A percentile compares a stretch with the other conserved stretches of the same genome.
Conservation (phyloP, 2,888 invertebrate species). For the Drosophila meridiana region DNA sequence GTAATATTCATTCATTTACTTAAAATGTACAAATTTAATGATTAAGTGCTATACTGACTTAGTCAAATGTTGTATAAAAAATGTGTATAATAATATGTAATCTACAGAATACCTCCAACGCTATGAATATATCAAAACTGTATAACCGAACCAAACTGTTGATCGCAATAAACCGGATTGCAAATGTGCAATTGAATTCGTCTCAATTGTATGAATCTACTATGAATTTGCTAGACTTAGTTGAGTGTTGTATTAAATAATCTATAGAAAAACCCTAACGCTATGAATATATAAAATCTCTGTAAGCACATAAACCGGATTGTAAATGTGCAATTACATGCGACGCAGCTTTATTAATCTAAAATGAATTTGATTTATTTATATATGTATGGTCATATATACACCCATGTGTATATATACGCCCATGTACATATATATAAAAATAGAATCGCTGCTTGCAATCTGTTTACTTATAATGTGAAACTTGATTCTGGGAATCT, state of each 20-base stretch:
- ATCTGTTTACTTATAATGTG: constrained; percentile 23
- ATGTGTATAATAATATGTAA: background rate
- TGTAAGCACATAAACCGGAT: background rate
- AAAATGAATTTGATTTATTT: too few relatives aligned
- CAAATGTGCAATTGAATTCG: background rate
- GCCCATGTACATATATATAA: background rate
- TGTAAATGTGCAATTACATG: background rate
- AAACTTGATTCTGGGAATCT: constrained; percentile 60
- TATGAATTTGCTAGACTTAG: background rate
- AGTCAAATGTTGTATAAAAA: too few relatives aligned
- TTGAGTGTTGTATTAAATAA: too few relatives aligned
- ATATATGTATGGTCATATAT: too few relatives aligned
- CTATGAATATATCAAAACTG: background rate
- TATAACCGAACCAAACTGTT: background rate
- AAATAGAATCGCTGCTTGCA: background rate
- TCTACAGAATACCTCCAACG: background rate
- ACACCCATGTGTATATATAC: background rate
- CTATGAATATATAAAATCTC: too few relatives aligned
- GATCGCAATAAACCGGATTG: background rate
- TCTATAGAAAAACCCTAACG: too few relatives aligned
- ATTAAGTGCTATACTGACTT: too few relatives aligned
- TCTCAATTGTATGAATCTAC: background rate
- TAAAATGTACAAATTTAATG: too few relatives aligned
- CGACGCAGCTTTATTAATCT: too few relatives aligned
- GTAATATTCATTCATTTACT: too few relatives aligned